These are phyloP conservation scores for Propithecus perrieri DNA, from an alignment of 2,797 vertebrate species.

Conservation along the genomic window DNA sequence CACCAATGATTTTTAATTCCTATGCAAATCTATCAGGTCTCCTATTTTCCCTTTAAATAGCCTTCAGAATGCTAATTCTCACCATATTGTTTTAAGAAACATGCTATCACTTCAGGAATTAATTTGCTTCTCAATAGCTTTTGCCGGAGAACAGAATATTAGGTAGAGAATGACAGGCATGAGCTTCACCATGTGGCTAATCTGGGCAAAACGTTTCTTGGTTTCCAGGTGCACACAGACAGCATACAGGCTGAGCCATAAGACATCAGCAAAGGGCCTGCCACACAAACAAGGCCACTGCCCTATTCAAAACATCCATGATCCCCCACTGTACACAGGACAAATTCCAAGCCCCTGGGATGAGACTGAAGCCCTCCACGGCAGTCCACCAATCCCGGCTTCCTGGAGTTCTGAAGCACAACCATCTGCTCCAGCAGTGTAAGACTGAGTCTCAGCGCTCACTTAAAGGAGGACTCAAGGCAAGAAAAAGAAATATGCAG, in stretches of 20 bases:
- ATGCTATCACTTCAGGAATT: not conserved
- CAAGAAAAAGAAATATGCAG: not conserved
- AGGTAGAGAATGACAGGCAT: not conserved
- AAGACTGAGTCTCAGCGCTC: not conserved
- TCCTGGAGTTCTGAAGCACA: not conserved
- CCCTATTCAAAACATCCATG: accelerated
- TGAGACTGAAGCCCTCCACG: not conserved
- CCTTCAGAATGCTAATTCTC: not conserved
- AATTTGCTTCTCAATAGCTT: not conserved
- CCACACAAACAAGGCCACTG: not conserved
- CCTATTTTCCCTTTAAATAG: not conserved
- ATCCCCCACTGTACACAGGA: not conserved
- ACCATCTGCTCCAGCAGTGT: not conserved
- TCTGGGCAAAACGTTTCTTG: not conserved
- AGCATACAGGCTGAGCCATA: too few species aligned
- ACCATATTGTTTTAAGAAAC: constrained; percentile 2
- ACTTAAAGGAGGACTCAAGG: not conserved
- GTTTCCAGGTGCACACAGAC: not conserved
- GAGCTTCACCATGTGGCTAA: not conserved
- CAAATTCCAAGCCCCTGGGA: not conserved
- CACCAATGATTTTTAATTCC: not conserved
- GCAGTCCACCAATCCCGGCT: not conserved
- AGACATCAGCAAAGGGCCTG: not conserved
- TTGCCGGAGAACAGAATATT: not conserved
- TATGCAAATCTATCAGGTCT: not conserved